Percentiles rank a stretch among this genome's conserved stretches.
phyloP scores from a whole-genome alignment of 35 echinoderm and acorn worm species.

The Patiria miniata region DNA sequence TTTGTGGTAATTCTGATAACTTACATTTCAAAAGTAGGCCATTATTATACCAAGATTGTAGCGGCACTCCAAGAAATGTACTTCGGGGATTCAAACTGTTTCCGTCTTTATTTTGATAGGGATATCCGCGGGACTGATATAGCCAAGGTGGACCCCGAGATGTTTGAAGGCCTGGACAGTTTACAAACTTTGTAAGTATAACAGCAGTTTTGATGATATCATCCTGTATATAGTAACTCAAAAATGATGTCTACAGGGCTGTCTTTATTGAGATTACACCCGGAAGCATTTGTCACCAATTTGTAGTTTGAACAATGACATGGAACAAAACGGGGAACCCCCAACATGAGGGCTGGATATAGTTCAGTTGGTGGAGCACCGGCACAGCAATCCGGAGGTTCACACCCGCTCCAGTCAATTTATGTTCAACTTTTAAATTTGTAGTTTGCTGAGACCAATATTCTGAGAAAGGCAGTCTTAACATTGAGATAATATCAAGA shows the following conservation, averaged over 20 bases:
- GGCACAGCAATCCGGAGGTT: too few species aligned
- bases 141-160: slow-evolving; percentile 37
- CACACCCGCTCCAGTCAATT: too few species aligned
- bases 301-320: background rate
- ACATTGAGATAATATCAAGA: too few species aligned
- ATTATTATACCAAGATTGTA: background rate
- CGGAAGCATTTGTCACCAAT: background rate
- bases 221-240: background rate
- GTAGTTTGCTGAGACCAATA: too few species aligned
- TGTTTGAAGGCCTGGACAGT: slow-evolving; percentile 63
- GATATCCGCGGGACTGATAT: slow-evolving; percentile 51
- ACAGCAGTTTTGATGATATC: background rate
- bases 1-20: background rate
- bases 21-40: background rate
- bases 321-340: background rate
- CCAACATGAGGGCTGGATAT: too few species aligned
- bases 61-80: background rate
- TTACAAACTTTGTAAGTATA: slow-evolving; percentile 70
- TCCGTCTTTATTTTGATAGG: slow-evolving; percentile 33
- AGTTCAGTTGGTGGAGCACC: too few species aligned
- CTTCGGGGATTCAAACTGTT: background rate
- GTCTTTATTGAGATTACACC: too few species aligned
- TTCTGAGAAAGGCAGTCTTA: too few species aligned
- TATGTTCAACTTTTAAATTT: too few species aligned
- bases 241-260: too few species aligned